phyloP scores from a whole-genome alignment of 2,888 invertebrate genomes.

The Drosophila buzzatii region DNA sequence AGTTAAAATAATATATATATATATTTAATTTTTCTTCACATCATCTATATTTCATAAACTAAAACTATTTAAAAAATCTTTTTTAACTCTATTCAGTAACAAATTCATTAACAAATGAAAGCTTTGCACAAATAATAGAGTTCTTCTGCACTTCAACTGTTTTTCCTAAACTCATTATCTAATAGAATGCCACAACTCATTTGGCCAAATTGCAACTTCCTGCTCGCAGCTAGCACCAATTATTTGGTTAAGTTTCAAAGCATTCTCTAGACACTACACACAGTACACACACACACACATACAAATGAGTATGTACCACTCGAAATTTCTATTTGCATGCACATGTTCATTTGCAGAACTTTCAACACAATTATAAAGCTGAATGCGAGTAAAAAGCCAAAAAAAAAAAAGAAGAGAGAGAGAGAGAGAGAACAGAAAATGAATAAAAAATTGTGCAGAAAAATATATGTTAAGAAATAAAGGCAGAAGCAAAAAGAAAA shows the following conservation, averaged over 20 bases:
- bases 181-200: slow-evolving; percentile 7
- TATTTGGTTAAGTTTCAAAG: slow-evolving; percentile 18
- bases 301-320: background rate
- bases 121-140: background rate
- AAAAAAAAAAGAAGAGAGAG: background rate
- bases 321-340: slow-evolving; percentile 45
- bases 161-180: background rate
- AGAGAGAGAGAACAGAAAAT: background rate
- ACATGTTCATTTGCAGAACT: slow-evolving; percentile 56
- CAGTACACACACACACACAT: background rate
- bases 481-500: slow-evolving; percentile 10
- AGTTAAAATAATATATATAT: no score
- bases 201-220: slow-evolving; percentile 2
- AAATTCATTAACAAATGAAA: background rate
- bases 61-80: background rate
- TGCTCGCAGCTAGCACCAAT: slow-evolving; percentile 10
- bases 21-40: background rate
- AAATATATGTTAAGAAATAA: slow-evolving; percentile 36
- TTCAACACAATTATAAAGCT: slow-evolving; percentile 66
- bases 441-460: slow-evolving; percentile 24
- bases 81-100: background rate
- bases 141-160: background rate
- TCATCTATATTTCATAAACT: background rate
- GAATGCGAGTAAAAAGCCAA: slow-evolving; percentile 17
- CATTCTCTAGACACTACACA: slow-evolving; percentile 8